These are phyloP conservation scores for Diphyllodes magnificus DNA, from an alignment of 2,113 vertebrate species.

Conservation along the genomic window DNA sequence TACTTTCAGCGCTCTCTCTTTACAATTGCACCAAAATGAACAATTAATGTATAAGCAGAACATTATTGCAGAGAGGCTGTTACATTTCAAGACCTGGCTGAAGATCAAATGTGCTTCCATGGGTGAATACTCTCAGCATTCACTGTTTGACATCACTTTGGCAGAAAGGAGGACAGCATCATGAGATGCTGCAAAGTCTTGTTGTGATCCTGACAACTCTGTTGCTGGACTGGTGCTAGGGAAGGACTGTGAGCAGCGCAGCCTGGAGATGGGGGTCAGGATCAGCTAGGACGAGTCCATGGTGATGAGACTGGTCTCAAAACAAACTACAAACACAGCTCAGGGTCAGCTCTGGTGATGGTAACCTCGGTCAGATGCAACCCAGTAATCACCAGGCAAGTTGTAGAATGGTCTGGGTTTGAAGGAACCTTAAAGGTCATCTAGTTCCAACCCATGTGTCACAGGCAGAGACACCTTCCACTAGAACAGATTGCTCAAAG, in stretches of 20 bases:
- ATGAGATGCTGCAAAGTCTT: background rate
- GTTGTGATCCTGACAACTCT: background rate
- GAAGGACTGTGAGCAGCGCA: background rate
- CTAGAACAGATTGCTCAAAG: background rate
- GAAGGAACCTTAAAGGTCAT: background rate
- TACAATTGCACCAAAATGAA: background rate
- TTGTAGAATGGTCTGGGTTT: background rate
- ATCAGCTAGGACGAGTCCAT: background rate
- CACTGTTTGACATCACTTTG: background rate
- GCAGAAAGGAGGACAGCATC: background rate
- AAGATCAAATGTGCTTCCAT: background rate
- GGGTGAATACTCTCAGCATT: background rate
- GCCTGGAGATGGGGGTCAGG: background rate
- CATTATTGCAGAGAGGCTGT: constrained; percentile 2
- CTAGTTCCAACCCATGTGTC: background rate
- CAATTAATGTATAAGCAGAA: constrained; percentile 31
- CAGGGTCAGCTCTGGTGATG: background rate
- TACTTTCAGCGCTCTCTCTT: background rate
- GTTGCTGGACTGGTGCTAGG: background rate
- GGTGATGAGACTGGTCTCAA: background rate
- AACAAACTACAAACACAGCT: fast-evolving
- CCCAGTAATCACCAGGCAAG: background rate
- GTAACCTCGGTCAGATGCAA: background rate
- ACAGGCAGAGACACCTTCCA: background rate
- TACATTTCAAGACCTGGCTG: constrained; percentile 44